Percentiles rank a stretch among this genome's conserved stretches.
These are phyloP conservation scores for Cyanoramphus novaezelandiae DNA, from an alignment of 2,113 vertebrate genomes.

Conservation along the genomic window DNA sequence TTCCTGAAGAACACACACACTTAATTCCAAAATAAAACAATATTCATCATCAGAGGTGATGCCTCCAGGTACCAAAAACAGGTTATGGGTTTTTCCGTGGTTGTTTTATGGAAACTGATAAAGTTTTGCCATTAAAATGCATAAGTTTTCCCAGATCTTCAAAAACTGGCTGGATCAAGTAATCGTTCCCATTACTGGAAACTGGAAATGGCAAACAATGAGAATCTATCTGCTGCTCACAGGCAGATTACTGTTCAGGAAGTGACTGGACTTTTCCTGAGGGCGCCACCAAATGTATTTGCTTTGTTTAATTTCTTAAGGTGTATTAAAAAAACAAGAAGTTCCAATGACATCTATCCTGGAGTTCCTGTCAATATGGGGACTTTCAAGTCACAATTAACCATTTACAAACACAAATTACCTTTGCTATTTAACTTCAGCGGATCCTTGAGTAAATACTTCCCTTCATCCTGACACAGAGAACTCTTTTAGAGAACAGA, in stretches of 20 bases:
- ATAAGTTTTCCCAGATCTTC: background rate
- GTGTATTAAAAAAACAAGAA: conserved; percentile 59
- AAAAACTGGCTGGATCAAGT: conserved; percentile 65
- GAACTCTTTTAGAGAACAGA: background rate
- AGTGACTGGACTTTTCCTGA: conserved; percentile 82
- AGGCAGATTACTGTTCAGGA: conserved; percentile 78
- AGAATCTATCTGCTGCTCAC: conserved; percentile 70
- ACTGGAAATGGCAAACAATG: conserved; percentile 76
- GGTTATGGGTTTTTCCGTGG: background rate
- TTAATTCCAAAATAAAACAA: conserved; percentile 24
- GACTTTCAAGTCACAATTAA: conserved; percentile 22
- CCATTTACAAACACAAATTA: background rate
- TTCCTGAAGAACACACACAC: background rate
- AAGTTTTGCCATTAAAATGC: conserved; percentile 18
- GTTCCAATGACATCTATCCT: conserved; percentile 61
- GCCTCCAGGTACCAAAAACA: conserved; percentile 1
- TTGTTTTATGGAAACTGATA: background rate
- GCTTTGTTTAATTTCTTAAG: conserved; percentile 78
- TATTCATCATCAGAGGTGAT: conserved; percentile 42
- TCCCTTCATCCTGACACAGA: background rate
- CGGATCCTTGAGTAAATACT: background rate
- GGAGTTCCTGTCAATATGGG: conserved; percentile 12
- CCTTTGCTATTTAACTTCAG: background rate
- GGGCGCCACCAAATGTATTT: conserved; percentile 58
- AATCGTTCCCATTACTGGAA: conserved; percentile 80